Conservation (phyloP, 2,113 vertebrate species). For the Brachionichthys hirsutus region DNA sequence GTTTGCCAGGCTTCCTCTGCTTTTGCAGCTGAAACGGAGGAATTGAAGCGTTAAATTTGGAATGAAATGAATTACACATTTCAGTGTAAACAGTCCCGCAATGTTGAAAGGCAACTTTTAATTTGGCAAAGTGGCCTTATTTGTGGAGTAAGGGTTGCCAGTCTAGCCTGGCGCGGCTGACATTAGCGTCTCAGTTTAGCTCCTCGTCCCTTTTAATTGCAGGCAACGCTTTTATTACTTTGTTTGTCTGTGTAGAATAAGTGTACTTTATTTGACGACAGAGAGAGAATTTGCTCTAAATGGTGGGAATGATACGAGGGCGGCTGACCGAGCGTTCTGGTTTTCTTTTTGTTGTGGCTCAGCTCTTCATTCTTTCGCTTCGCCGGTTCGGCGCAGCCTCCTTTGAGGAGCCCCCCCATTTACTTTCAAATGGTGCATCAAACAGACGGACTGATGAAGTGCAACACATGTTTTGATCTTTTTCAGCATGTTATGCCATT, state of each 20-base stretch:
- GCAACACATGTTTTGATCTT: not conserved
- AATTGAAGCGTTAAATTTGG: no score
- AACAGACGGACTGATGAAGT: constrained; percentile 6
- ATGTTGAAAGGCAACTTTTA: no score
- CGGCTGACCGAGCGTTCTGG: constrained; percentile 22
- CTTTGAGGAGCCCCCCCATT: constrained; percentile 26
- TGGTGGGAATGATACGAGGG: constrained; percentile 13
- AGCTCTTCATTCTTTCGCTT: constrained; percentile 19
- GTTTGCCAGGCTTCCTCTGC: no score
- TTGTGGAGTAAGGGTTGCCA: constrained; percentile 10
- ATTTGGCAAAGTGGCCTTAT: not conserved
- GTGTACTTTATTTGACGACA: not conserved
- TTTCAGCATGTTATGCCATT: no score
- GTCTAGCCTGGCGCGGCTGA: constrained; percentile 14
- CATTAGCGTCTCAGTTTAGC: constrained; percentile 2
- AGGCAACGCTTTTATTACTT: constrained; percentile 21
- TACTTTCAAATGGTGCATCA: constrained; percentile 26
- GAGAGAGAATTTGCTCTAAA: constrained; percentile 1
- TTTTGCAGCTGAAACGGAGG: no score
- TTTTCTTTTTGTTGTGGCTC: constrained; percentile 45
- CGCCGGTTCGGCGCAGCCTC: constrained; percentile 19
- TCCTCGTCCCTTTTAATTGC: constrained; percentile 20
- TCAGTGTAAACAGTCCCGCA: no score
- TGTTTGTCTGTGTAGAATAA: not conserved
- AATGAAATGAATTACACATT: no score